A percentile compares a stretch with the other conserved stretches of the same genome.
These are phyloP conservation scores for Brevipalpus yothersi DNA, from an alignment of 1,140 invertebrate species.

Conservation along the genomic window DNA sequence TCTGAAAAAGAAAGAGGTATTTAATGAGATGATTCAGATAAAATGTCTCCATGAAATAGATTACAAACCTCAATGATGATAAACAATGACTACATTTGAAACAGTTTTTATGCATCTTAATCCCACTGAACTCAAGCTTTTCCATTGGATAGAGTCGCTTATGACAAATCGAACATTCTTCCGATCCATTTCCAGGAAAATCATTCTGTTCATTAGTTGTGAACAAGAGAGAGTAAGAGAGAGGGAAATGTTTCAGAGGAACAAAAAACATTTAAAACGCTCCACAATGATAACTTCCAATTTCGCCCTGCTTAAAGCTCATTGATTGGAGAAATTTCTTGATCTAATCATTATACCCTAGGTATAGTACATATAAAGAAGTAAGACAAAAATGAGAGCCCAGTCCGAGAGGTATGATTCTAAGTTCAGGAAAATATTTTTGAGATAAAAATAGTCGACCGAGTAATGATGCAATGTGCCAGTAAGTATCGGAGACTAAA, in stretches of 20 bases:
- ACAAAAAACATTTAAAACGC: too few relatives aligned
- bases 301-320: too few relatives aligned
- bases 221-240: neutral
- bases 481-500: too few relatives aligned
- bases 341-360: too few relatives aligned
- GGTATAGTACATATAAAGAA: too few relatives aligned
- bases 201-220: neutral
- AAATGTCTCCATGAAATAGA: slow-evolving; percentile 3
- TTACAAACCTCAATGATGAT: slow-evolving; percentile 38
- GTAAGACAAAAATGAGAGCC: too few relatives aligned
- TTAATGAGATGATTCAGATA: neutral
- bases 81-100: slow-evolving; percentile 54
- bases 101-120: slow-evolving; percentile 46
- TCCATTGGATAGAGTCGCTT: slow-evolving; percentile 53
- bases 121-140: slow-evolving; percentile 45
- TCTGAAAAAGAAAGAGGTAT: slow-evolving; percentile 22
- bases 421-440: too few relatives aligned
- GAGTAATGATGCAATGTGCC: too few relatives aligned
- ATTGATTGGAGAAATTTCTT: too few relatives aligned
- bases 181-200: neutral
- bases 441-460: too few relatives aligned
- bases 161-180: slow-evolving; percentile 37
- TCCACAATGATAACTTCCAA: too few relatives aligned
- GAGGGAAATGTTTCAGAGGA: neutral
- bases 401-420: too few relatives aligned